phyloP scores from a whole-genome alignment of 2,113 vertebrate species.

The Ochotona curzoniae region DNA sequence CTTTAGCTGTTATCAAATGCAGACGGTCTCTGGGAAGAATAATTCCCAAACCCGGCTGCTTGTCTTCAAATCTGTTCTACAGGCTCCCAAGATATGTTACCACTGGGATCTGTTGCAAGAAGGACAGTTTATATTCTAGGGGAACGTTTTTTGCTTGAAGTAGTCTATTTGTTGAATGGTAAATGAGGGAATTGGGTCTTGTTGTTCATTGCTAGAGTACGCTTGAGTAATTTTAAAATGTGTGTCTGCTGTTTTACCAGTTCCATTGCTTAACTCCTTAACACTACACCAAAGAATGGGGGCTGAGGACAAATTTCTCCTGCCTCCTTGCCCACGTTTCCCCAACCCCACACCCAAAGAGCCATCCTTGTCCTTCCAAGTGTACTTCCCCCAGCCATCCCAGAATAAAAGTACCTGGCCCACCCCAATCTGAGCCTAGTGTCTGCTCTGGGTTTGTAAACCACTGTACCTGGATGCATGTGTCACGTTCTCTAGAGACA shows the following conservation, averaged over 20 bases:
- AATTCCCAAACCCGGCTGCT: conserved; percentile 61
- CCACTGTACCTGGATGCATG: not conserved
- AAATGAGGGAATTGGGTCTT: conserved; percentile 63
- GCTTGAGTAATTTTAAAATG: conserved; percentile 66
- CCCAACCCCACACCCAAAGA: not conserved
- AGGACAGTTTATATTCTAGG: conserved; percentile 66
- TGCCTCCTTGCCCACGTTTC: conserved; percentile 2
- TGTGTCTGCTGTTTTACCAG: conserved; percentile 50
- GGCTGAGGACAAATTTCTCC: conserved; percentile 4
- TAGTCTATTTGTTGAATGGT: conserved; percentile 72
- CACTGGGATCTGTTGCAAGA: conserved; percentile 72
- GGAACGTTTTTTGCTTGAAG: conserved; percentile 66
- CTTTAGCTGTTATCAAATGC: conserved; percentile 69
- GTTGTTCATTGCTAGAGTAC: conserved; percentile 64
- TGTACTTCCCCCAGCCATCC: not conserved
- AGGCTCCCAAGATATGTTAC: conserved; percentile 30
- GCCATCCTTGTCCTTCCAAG: not conserved
- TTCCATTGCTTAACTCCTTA: conserved; percentile 16
- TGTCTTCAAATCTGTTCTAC: conserved; percentile 67
- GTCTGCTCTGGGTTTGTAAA: not conserved
- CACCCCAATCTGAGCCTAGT: not conserved
- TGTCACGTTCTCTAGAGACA: not conserved
- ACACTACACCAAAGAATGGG: not conserved
- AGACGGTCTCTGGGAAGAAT: conserved; percentile 67
- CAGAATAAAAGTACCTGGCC: not conserved